A percentile compares a stretch with the other conserved stretches of the same genome.
Evolutionary conservation across 2,888 invertebrate species (phyloP).

Genomic region (Amblyteles armatorius): DNA sequence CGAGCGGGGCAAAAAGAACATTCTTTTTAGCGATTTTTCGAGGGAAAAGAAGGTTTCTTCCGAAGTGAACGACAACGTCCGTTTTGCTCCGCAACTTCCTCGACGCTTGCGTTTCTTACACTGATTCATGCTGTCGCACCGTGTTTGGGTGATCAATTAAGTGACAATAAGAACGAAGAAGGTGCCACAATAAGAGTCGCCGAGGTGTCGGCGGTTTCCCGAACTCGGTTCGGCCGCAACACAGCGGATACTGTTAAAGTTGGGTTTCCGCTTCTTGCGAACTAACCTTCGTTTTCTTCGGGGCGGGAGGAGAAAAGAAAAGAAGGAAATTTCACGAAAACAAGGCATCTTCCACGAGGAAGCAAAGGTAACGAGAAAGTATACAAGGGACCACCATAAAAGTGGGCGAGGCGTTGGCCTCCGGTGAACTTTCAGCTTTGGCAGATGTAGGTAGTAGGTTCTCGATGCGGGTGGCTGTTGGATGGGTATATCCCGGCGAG

Average conservation of each 20-base stretch:
- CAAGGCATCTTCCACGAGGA: background rate
- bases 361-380: conserved; percentile 33
- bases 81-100: background rate
- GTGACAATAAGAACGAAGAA: background rate
- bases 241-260: too few relatives aligned
- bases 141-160: background rate
- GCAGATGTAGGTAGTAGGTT: conserved; percentile 75
- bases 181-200: too few relatives aligned
- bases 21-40: background rate
- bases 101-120: background rate
- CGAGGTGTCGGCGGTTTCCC: too few relatives aligned
- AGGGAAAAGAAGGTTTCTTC: too few relatives aligned
- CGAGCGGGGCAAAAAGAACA: background rate
- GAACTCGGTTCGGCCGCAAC: too few relatives aligned
- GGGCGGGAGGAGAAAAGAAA: background rate
- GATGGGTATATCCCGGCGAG: conserved; percentile 73
- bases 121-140: background rate
- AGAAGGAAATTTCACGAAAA: conserved; percentile 6
- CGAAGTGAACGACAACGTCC: too few relatives aligned
- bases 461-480: conserved; percentile 46
- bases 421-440: conserved; percentile 81
- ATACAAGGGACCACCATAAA: conserved; percentile 71
- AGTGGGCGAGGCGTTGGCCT: conserved; percentile 82
- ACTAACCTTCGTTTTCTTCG: too few relatives aligned
- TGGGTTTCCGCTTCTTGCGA: too few relatives aligned